Conservation (phyloP, 1,140 invertebrate genomes). For the Gryon sp. region DNA sequence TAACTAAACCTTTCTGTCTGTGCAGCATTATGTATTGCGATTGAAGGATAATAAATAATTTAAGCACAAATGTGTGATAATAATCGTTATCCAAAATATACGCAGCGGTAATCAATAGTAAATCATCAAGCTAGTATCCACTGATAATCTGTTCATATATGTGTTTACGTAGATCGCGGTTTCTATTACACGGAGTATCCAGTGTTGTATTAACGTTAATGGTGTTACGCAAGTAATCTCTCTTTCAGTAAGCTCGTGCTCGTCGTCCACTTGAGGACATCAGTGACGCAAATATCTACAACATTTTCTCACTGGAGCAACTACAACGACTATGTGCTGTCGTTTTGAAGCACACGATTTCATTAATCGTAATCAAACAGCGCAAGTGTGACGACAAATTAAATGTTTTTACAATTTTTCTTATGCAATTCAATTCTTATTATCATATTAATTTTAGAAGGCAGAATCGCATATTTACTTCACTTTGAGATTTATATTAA, state of each 20-base stretch:
- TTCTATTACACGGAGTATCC: slow-evolving; percentile 51
- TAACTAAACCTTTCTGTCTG: no score
- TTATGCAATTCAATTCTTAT: no score
- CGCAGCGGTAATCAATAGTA: slow-evolving; percentile 37
- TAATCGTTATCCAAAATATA: slow-evolving; percentile 52
- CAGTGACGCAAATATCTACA: slow-evolving; percentile 51
- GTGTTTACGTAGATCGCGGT: slow-evolving; percentile 43
- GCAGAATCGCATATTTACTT: no score
- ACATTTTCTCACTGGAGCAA: slow-evolving; percentile 40
- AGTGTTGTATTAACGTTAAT: slow-evolving; percentile 61
- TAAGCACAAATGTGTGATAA: slow-evolving; percentile 44
- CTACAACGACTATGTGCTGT: slow-evolving; percentile 36
- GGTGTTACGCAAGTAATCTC: slow-evolving; percentile 58
- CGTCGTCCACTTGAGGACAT: slow-evolving; percentile 52
- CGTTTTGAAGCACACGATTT: slow-evolving; percentile 27
- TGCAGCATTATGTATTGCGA: slow-evolving; percentile 21
- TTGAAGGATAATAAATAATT: slow-evolving; percentile 29
- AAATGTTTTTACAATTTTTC: slow-evolving; percentile 26
- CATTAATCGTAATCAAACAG: slow-evolving; percentile 42
- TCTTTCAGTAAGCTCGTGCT: slow-evolving; percentile 48
- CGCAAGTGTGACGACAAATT: slow-evolving; percentile 8
- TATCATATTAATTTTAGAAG: no score
- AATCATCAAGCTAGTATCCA: slow-evolving; percentile 39
- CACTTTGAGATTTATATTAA: slow-evolving; percentile 23
- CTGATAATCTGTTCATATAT: slow-evolving; percentile 22